Evolutionary conservation across 2,797 vertebrate genomes (phyloP), one percentile per base, ranked within the genome.

Genomic region (Cyclura pinguis): DNA sequence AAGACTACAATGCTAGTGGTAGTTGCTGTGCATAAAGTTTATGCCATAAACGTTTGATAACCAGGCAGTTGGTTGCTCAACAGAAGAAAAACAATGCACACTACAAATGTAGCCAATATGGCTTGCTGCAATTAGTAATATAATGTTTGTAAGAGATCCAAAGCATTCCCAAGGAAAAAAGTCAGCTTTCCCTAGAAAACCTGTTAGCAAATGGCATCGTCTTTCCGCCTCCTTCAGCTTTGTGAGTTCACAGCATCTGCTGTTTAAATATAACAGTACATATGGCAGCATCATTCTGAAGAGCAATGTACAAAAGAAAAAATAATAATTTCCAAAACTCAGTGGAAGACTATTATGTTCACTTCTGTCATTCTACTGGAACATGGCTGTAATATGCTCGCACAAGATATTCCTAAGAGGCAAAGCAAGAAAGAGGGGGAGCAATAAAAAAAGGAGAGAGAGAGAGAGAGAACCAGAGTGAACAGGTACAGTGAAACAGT

Each of bases 221-320:
- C 94, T 95, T 96, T 94, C 95, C 95, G 95, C 92, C 88, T 95
- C 96, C 94, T 94, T 96, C 95, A 94, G 91, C 92, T 95, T 92
- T 91, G 93, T 94, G 93, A 95, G 94, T 95, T 96, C 94, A 93
- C 96, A 89, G 92, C 95, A 96, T 96, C 96, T 97, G 96, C 95
- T 96, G 59, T 94, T 96, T 96, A 97, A 96, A 97, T 96, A 95
- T 95, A 96, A 96, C 95, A 93, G 95, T 94, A 94, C 95, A 93
- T 94, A 95, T 94, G 95, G 95, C 92, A 90, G 91, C 94, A 93
- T 95, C 96, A 89, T 95, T 96, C 95, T 94, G 93, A 93, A 94
- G 95, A 96, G 93, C 84, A 89, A 92, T 91, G 90, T 92, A 88
- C 92, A 94, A 93, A 95, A 69, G 67, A 93, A 94, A 96, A 91